Evolutionary conservation across 2,797 vertebrate genomes (phyloP).

Genomic region (Taenioides sp.): DNA sequence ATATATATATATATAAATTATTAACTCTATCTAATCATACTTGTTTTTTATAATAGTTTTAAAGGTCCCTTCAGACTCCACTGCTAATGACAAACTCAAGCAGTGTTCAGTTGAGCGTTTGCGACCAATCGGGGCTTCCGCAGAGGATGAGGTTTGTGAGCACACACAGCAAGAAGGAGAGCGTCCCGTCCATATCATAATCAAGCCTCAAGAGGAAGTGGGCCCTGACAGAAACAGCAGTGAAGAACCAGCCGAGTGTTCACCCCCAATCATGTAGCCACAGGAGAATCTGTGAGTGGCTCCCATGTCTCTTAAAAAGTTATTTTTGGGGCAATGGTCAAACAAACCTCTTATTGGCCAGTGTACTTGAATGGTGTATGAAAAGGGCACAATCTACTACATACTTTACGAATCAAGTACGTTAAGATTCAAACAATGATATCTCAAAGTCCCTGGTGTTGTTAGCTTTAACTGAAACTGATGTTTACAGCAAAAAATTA

Average conservation of each 20-base stretch:
- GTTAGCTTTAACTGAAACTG: neutral
- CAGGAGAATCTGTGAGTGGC: conserved; percentile 19
- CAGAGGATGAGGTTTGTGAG: conserved; percentile 68
- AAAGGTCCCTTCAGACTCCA: conserved; percentile 46
- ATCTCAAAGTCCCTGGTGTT: neutral
- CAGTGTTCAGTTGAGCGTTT: conserved; percentile 66
- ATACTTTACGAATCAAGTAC: neutral
- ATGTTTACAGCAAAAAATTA: neutral
- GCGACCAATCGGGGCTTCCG: conserved; percentile 76
- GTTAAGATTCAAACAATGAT: neutral
- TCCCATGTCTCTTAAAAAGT: neutral
- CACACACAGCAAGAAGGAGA: conserved; percentile 53
- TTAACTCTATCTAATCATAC: neutral
- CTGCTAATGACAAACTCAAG: conserved; percentile 62
- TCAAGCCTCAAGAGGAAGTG: conserved; percentile 69
- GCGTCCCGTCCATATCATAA: conserved; percentile 74
- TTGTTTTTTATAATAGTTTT: neutral
- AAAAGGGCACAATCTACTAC: neutral
- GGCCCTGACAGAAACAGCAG: conserved; percentile 54
- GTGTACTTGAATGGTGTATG: conserved; percentile 6
- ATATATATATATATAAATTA: too few species aligned
- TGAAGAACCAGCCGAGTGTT: conserved; percentile 53
- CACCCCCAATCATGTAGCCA: conserved; percentile 66
- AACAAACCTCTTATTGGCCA: neutral
- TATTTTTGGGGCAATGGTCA: neutral